phyloP scores from a whole-genome alignment of 64 coral and sea anemone genomes.

The Trachythela sp. region DNA sequence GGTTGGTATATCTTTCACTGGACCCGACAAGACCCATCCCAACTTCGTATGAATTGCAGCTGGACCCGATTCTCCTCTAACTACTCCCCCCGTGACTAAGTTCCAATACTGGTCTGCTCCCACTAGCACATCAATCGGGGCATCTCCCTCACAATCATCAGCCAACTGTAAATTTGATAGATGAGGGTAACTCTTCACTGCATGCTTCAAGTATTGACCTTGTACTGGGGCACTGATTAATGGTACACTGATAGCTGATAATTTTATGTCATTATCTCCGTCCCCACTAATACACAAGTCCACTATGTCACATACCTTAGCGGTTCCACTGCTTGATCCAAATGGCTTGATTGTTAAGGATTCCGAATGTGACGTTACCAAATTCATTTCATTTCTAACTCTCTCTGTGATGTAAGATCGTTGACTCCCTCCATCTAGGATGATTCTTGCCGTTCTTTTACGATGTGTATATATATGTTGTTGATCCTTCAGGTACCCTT shows the following conservation, averaged over 20 bases:
- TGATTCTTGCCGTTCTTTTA: constrained; percentile 27
- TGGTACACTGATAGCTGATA: constrained; percentile 26
- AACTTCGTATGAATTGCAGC: constrained; percentile 38
- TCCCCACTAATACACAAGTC: background rate
- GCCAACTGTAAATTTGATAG: constrained; percentile 1
- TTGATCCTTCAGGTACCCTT: background rate
- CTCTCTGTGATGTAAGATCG: constrained; percentile 34
- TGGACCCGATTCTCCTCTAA: constrained; percentile 19
- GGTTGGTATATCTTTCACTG: too few relatives aligned
- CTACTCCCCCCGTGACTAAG: constrained; percentile 28
- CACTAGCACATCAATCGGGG: constrained; percentile 9
- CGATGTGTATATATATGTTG: background rate
- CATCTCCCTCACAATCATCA: background rate
- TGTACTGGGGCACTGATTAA: constrained; percentile 19
- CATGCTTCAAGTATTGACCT: background rate
- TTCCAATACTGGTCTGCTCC: constrained; percentile 35
- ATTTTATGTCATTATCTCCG: background rate
- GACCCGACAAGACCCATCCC: constrained; percentile 38
- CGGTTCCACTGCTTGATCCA: background rate
- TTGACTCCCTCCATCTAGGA: constrained; percentile 45
- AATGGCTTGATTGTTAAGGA: constrained; percentile 26
- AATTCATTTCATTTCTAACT: background rate
- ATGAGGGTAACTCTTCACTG: background rate
- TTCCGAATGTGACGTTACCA: background rate
- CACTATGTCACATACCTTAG: background rate